phyloP scores from a whole-genome alignment of 1,140 invertebrate species.

The Trachymyrmex septentrionalis region DNA sequence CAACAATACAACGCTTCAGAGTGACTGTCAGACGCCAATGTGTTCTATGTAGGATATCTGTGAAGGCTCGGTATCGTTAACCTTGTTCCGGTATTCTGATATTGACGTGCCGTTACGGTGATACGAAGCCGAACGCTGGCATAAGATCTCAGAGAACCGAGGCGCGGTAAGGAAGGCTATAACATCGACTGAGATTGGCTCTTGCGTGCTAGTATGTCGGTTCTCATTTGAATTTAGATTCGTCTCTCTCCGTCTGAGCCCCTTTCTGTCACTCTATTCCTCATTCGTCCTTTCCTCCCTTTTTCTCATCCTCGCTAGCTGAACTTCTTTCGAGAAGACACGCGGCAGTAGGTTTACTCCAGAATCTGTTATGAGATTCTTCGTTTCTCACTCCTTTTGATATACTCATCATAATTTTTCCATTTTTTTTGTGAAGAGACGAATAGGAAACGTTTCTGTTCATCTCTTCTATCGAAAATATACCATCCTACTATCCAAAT shows the following conservation, averaged over 20 bases:
- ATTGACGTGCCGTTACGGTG: slow-evolving; percentile 74
- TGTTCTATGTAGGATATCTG: slow-evolving; percentile 41
- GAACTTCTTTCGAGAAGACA: slow-evolving; percentile 2
- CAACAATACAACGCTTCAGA: slow-evolving; percentile 46
- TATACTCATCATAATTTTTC: not conserved
- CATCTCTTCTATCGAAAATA: not conserved
- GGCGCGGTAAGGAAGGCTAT: slow-evolving; percentile 68
- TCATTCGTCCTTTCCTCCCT: not conserved
- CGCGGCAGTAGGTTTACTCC: slow-evolving; percentile 7
- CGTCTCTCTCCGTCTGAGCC: slow-evolving; percentile 66
- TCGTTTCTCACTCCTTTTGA: not conserved
- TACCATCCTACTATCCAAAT: not conserved
- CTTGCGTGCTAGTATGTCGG: slow-evolving; percentile 75
- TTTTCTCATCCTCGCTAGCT: slow-evolving; percentile 13
- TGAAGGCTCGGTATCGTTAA: slow-evolving; percentile 67
- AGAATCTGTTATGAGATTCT: slow-evolving; percentile 2
- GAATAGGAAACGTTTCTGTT: not conserved
- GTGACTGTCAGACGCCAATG: slow-evolving; percentile 46
- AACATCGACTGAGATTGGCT: slow-evolving; percentile 79
- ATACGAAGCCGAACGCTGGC: slow-evolving; percentile 59
- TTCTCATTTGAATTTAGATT: slow-evolving; percentile 85
- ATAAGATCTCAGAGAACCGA: slow-evolving; percentile 29
- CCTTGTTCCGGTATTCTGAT: slow-evolving; percentile 66
- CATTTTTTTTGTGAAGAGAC: not conserved
- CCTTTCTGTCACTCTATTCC: slow-evolving; percentile 12